A percentile compares a stretch with the other conserved stretches of the same genome.
Conservation (phyloP, 2,113 vertebrate genomes). For the Reinhardtius hippoglossoides region DNA sequence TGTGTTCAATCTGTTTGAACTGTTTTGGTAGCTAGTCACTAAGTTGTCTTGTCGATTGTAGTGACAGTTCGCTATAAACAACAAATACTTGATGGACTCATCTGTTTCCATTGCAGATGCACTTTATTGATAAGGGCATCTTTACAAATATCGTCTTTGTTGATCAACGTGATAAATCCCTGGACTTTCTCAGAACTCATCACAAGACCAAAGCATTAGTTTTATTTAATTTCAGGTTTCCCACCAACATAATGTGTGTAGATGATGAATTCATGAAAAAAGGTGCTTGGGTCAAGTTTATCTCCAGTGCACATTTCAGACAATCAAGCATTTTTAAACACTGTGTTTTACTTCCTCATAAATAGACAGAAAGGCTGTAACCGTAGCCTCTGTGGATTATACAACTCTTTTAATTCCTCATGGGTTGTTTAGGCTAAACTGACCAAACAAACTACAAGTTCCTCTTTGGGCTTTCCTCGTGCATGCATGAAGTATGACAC, state of each 20-base stretch:
- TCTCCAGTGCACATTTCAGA: not conserved
- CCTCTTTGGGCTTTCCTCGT: constrained; percentile 9
- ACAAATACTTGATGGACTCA: no score
- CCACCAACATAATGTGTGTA: not conserved
- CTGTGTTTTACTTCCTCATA: constrained; percentile 14
- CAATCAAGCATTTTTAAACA: constrained; percentile 25
- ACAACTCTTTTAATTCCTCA: constrained; percentile 21
- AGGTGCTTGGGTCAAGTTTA: not conserved
- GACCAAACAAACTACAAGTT: constrained; percentile 48
- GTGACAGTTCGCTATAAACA: no score
- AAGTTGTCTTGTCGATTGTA: no score
- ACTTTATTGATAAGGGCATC: no score
- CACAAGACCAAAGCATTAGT: no score
- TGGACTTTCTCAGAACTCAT: no score
- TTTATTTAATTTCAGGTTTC: not conserved
- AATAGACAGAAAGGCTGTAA: constrained; percentile 12
- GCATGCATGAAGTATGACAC: constrained; percentile 29
- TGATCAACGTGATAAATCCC: not conserved
- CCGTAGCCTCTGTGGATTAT: not conserved
- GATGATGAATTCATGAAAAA: not conserved
- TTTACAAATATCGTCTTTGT: not conserved
- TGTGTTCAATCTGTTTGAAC: no score
- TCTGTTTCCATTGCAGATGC: no score
- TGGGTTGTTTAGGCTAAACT: constrained; percentile 44
- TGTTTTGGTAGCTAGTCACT: no score